These are phyloP conservation scores for Typhlichthys eigenmanni DNA, from an alignment of 2,797 vertebrate species.

Conservation along the genomic window DNA sequence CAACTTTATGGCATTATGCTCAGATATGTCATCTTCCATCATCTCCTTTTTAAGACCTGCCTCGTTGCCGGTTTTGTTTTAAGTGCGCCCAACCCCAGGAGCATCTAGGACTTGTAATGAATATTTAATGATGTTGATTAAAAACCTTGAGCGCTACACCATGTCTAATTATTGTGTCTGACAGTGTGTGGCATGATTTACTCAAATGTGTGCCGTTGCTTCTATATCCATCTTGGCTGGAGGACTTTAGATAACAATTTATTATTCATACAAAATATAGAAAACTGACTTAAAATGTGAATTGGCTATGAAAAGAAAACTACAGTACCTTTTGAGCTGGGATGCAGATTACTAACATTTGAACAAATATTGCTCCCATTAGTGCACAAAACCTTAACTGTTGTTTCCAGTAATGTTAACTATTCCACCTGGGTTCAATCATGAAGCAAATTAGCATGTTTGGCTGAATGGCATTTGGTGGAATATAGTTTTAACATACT, in stretches of 20 bases:
- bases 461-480: too few relatives aligned
- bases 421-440: neutral
- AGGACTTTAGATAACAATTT: slow-evolving; percentile 59
- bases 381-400: too few relatives aligned
- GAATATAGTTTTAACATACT: too few relatives aligned
- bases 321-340: neutral
- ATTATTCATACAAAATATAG: slow-evolving; percentile 53
- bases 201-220: too few relatives aligned
- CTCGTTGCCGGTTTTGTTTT: slow-evolving; percentile 64
- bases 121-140: slow-evolving; percentile 73
- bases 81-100: slow-evolving; percentile 61
- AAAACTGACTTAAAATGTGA: slow-evolving; percentile 36
- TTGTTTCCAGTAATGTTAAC: too few relatives aligned
- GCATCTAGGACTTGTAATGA: slow-evolving; percentile 64
- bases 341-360: too few relatives aligned
- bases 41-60: slow-evolving; percentile 74
- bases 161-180: too few relatives aligned
- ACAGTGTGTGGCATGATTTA: too few relatives aligned
- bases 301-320: slow-evolving; percentile 14
- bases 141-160: slow-evolving; percentile 48
- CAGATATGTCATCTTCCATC: slow-evolving; percentile 78
- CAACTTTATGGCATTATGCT: slow-evolving; percentile 84
- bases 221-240: too few relatives aligned
- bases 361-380: neutral
- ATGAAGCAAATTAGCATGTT: neutral